These are phyloP conservation scores for Dissostichus mawsoni DNA, from an alignment of 2,113 vertebrate genomes.

Conservation along the genomic window DNA sequence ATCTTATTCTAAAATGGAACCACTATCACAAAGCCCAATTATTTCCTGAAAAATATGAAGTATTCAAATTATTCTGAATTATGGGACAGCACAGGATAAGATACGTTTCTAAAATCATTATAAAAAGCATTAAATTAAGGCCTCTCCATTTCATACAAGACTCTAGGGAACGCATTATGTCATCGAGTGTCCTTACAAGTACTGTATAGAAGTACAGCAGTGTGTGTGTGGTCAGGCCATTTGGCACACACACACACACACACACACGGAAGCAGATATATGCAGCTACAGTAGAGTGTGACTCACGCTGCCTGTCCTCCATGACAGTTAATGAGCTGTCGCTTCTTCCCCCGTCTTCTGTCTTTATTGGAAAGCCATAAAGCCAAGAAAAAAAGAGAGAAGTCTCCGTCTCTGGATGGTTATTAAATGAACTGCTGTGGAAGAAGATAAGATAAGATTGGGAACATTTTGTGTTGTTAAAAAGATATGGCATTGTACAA, in stretches of 20 bases:
- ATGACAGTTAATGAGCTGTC: constrained; percentile 80
- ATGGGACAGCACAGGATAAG: background rate
- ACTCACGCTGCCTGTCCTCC: constrained; percentile 67
- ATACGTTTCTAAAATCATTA: background rate
- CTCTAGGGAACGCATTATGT: background rate
- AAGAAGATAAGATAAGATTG: background rate
- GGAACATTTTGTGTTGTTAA: no score
- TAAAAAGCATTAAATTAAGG: background rate
- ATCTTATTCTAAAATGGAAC: no score
- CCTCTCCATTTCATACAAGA: constrained; percentile 2
- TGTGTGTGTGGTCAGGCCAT: background rate
- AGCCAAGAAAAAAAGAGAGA: background rate
- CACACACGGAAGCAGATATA: background rate
- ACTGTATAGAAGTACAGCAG: background rate
- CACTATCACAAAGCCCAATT: no score
- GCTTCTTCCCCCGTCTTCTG: constrained; percentile 42
- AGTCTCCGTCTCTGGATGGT: constrained; percentile 34
- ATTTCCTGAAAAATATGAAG: no score
- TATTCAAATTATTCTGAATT: no score
- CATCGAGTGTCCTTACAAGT: background rate
- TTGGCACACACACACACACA: no score
- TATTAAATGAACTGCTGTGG: constrained; percentile 54
- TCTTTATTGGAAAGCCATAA: constrained; percentile 63
- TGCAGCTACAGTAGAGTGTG: constrained; percentile 61
- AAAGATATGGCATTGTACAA: no score